These are phyloP conservation scores for Tauraco erythrolophus DNA, from an alignment of 2,113 vertebrate species.

Conservation along the genomic window DNA sequence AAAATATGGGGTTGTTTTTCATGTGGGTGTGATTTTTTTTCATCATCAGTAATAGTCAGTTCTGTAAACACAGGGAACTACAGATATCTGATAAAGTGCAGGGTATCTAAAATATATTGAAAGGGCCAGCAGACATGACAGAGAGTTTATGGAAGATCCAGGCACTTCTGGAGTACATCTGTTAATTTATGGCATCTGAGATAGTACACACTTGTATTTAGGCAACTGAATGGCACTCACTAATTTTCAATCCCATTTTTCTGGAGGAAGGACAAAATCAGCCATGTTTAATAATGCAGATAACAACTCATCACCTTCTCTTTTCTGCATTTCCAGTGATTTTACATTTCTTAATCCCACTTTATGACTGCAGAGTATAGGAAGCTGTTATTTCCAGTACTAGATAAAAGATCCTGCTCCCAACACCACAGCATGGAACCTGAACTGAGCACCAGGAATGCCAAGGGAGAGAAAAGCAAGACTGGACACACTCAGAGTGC, in stretches of 20 bases:
- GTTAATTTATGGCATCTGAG: neutral
- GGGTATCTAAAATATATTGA: neutral
- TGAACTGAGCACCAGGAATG: neutral
- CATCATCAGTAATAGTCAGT: neutral
- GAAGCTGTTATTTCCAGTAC: neutral
- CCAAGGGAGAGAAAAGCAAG: neutral
- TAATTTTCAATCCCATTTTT: neutral
- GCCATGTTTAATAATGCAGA: neutral
- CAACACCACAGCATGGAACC: neutral
- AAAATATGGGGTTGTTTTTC: neutral
- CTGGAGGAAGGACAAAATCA: neutral
- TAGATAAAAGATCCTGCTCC: neutral
- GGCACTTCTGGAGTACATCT: neutral
- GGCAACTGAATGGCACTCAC: neutral
- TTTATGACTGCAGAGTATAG: neutral
- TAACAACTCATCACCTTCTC: neutral
- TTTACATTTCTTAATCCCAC: neutral
- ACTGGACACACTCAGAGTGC: neutral
- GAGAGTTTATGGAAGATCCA: neutral
- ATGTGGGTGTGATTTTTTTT: neutral
- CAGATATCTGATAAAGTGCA: neutral
- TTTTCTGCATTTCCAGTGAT: neutral
- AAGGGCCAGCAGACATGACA: neutral
- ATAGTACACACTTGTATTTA: neutral
- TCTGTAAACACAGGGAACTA: neutral